A percentile compares a stretch with the other conserved stretches of the same genome.
These are phyloP conservation scores for Ornithoptera alexandrae DNA, from an alignment of 2,888 invertebrate species.

Conservation along the genomic window DNA sequence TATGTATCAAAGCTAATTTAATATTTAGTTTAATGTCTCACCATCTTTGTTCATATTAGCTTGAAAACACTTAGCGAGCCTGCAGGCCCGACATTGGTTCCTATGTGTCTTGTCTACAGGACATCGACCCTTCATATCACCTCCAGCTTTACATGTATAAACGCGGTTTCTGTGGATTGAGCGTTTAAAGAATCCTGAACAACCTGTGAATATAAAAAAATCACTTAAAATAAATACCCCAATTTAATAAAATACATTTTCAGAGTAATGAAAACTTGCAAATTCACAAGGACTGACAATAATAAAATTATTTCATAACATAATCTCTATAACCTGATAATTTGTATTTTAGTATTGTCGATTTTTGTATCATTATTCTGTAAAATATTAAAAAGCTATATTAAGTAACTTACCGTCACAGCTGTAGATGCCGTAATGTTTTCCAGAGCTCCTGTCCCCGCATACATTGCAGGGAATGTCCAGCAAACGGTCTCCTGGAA, in stretches of 20 bases:
- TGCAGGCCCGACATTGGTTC: slow-evolving; percentile 97
- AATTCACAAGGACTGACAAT: too few relatives aligned
- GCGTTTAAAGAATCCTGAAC: slow-evolving; percentile 97
- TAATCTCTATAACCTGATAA: neutral
- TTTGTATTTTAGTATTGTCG: neutral
- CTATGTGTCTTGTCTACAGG: slow-evolving; percentile 98
- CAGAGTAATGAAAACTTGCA: too few relatives aligned
- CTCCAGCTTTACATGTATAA: slow-evolving; percentile 98
- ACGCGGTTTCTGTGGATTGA: slow-evolving; percentile 97
- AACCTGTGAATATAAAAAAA: slow-evolving; percentile 79
- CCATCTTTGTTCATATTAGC: slow-evolving; percentile 99
- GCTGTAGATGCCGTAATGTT: slow-evolving; percentile 99
- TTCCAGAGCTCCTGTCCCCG: slow-evolving; percentile 98
- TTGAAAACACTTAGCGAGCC: slow-evolving; percentile 96
- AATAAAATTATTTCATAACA: too few relatives aligned
- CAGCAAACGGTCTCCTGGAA: slow-evolving; percentile 94
- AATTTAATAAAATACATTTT: too few relatives aligned
- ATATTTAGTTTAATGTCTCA: slow-evolving; percentile 73
- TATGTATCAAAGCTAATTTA: neutral
- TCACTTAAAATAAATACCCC: neutral
- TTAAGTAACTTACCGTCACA: slow-evolving; percentile 91
- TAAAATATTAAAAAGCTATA: neutral
- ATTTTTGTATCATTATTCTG: neutral
- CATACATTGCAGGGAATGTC: slow-evolving; percentile 99
- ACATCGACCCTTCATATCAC: slow-evolving; percentile 94